A percentile compares a stretch with the other conserved stretches of the same genome.
phyloP scores from a whole-genome alignment of 2,113 vertebrate genomes.

The Poecile atricapillus region DNA sequence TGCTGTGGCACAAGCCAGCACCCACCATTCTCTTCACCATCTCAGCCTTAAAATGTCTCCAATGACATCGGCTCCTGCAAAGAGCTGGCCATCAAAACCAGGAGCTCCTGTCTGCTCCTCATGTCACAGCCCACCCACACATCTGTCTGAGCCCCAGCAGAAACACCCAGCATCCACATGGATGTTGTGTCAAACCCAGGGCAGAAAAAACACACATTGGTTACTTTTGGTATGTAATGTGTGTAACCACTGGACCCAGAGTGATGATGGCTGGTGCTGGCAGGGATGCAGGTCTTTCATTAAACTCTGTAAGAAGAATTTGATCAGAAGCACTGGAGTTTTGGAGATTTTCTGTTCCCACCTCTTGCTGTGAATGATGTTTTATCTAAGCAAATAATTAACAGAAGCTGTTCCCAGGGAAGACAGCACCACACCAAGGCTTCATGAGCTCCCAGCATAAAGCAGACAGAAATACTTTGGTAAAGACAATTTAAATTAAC shows the following conservation, averaged over 20 bases:
- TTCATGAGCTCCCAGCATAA: not conserved
- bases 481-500: not conserved
- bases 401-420: not conserved
- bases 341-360: not conserved
- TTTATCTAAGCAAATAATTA: not conserved
- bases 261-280: not conserved
- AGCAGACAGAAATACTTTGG: not conserved
- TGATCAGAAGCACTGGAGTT: not conserved
- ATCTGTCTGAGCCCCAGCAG: not conserved
- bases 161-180: not conserved
- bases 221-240: rapidly evolving
- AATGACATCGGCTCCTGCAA: not conserved
- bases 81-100: not conserved
- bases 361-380: not conserved
- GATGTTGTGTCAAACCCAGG: not conserved
- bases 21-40: not conserved
- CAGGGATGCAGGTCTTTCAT: not conserved
- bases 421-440: not conserved
- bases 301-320: not conserved
- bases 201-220: not conserved
- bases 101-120: not conserved
- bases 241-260: too few species aligned
- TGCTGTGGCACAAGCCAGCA: not conserved
- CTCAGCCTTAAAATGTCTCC: not conserved
- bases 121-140: not conserved